Conservation (phyloP, 2,113 vertebrate species). For the Grallaria varia region DNA sequence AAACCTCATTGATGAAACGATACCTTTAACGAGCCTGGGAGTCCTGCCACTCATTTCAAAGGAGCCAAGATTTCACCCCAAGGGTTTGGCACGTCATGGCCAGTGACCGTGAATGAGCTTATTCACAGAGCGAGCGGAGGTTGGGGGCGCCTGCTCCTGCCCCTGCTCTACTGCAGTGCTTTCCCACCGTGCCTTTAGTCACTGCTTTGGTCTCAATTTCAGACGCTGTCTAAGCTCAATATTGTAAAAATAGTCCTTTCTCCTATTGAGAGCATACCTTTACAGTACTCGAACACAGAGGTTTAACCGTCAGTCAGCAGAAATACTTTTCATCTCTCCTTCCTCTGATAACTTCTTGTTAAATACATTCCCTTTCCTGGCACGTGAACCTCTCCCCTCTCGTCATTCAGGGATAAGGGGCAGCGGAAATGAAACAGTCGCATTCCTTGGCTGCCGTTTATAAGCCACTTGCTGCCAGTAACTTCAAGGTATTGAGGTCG, state of each 20-base stretch:
- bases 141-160: neutral
- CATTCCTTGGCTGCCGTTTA: neutral
- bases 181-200: slow-evolving; percentile 8
- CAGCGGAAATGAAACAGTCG: neutral
- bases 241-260: neutral
- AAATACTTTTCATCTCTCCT: neutral
- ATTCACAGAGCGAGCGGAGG: neutral
- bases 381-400: neutral
- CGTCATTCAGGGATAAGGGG: neutral
- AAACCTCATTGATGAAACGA: neutral
- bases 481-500: neutral
- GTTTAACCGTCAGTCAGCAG: neutral
- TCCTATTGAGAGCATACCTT: neutral
- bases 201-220: neutral
- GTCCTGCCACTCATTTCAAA: neutral
- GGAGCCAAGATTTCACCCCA: slow-evolving; percentile 28
- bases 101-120: neutral
- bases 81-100: neutral
- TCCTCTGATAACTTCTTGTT: neutral
- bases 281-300: neutral
- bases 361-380: neutral
- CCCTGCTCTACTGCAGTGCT: neutral
- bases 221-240: neutral
- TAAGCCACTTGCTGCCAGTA: neutral
- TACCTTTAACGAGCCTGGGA: neutral